These are phyloP conservation scores for Heteropelma amictum DNA, from an alignment of 2,888 invertebrate species.

Conservation along the genomic window DNA sequence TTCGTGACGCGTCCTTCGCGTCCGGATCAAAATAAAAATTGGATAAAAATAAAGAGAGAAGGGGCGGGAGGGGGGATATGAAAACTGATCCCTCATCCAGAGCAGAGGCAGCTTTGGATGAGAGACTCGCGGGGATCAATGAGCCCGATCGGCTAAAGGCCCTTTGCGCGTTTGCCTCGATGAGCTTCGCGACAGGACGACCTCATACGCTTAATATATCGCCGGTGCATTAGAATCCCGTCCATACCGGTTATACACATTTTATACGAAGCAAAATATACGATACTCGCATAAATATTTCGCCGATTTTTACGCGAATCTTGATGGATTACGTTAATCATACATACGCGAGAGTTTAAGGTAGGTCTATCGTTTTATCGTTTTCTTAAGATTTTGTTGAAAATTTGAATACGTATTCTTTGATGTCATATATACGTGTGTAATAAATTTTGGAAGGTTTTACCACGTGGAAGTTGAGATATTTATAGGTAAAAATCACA, in stretches of 20 bases:
- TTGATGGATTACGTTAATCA: too few species aligned
- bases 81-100: constrained; percentile 26
- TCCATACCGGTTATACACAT: constrained; percentile 13
- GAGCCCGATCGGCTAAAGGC: constrained; percentile 34
- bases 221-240: constrained; percentile 7
- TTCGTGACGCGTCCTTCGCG: constrained; percentile 57
- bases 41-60: constrained; percentile 18
- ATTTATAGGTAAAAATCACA: too few species aligned
- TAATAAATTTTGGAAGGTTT: too few species aligned
- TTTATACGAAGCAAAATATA: not conserved
- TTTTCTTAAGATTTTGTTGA: too few species aligned
- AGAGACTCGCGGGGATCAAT: too few species aligned
- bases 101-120: constrained; percentile 37
- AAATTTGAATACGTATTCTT: too few species aligned
- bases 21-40: constrained; percentile 18
- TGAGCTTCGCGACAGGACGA: constrained; percentile 35
- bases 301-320: too few species aligned
- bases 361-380: too few species aligned
- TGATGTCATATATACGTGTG: too few species aligned
- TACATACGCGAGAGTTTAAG: too few species aligned
- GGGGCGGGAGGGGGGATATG: not conserved
- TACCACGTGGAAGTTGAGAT: too few species aligned
- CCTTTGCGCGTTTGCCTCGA: constrained; percentile 40
- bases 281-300: not conserved
- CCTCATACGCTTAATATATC: constrained; percentile 32